Base-by-base conservation (phyloP, 2,888 invertebrate genomes). In the Phyllotreta striolata region DNA sequence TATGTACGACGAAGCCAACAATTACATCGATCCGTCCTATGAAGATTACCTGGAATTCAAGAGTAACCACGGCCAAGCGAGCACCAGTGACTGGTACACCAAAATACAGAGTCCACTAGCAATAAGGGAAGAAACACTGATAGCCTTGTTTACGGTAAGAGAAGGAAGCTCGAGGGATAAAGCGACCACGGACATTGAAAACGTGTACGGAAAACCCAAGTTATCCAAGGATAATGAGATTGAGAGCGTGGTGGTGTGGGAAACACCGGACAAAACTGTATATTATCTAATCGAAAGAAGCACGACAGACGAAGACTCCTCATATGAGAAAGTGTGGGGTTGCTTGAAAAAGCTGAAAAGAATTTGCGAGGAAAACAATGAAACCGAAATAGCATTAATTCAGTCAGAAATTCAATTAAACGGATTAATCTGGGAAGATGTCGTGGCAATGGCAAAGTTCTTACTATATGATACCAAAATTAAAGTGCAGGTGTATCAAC, bases 371-470 rank as follows among this genome's bases (percentile, higher is more conserved):
- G 35, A 24, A 46, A 63, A 58, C 39, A 5, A 47, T 1, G 58
- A 55, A 6, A 47, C 40, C 7, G 35, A 12, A 24, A 12, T 59
- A 35, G 57, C 63, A 1, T 37, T 63, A 13, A 52, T 58, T 6
- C 46, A 49, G 24, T 10, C 37, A 39, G 39, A 38, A 52, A 35
- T 43, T 7, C 37, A 46, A 40, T 43, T 63, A 46, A 47, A 58
- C 40, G 49, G 52, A 37, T 38, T 63, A 24, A 12, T 12, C 1
- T 63, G 58, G 63, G 52, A 57, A 37, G 52, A 55, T 54, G 39
- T 63, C 9, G 12, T 12, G 46, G 34, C 24, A 13, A 58, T 55
- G 62, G 41, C 49, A 8, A 14, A 62, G 39, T 56, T 62, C 13
- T 14, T 62, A n/a, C 51, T 47, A 1, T 49, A 62, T 37, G 55